phyloP scores from a whole-genome alignment of 1,140 invertebrate species.

The Drosophila kikkawai region DNA sequence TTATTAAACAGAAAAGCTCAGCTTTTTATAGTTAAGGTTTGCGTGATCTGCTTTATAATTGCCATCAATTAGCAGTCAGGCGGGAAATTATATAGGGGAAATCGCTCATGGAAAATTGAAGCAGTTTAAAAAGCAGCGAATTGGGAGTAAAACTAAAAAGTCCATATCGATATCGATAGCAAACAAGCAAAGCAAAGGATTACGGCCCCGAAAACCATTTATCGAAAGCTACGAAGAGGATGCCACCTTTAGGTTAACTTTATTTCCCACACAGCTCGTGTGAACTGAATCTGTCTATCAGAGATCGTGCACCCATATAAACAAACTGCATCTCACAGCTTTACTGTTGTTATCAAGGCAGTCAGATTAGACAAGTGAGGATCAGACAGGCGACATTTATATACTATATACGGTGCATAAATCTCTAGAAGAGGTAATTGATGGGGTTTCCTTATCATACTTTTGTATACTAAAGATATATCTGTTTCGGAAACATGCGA shows the following conservation, averaged over 20 bases:
- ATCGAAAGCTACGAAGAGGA: no score
- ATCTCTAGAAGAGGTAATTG: constrained; percentile 22
- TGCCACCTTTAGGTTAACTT: no score
- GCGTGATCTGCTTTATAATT: neutral
- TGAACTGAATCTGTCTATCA: constrained; percentile 9
- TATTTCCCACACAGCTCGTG: neutral
- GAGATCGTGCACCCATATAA: constrained; percentile 3
- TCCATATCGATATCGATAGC: no score
- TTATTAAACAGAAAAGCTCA: neutral
- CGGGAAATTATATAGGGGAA: no score
- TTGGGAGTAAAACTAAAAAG: no score
- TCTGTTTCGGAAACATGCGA: constrained; percentile 9
- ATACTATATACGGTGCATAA: neutral
- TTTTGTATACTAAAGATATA: neutral
- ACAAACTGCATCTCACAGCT: neutral
- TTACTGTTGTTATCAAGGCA: constrained; percentile 24
- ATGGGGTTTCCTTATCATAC: constrained; percentile 17
- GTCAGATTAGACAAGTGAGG: constrained; percentile 34
- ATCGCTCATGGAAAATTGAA: no score
- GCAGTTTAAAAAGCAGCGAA: no score
- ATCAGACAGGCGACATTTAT: constrained; percentile 19
- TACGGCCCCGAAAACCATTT: no score
- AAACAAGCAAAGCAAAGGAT: no score
- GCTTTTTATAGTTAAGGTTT: neutral
- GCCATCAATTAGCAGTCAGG: neutral